Percentiles rank a stretch among this genome's conserved stretches.
phyloP scores from a whole-genome alignment of 2,888 invertebrate species.

The Eupithecia abbreviata region DNA sequence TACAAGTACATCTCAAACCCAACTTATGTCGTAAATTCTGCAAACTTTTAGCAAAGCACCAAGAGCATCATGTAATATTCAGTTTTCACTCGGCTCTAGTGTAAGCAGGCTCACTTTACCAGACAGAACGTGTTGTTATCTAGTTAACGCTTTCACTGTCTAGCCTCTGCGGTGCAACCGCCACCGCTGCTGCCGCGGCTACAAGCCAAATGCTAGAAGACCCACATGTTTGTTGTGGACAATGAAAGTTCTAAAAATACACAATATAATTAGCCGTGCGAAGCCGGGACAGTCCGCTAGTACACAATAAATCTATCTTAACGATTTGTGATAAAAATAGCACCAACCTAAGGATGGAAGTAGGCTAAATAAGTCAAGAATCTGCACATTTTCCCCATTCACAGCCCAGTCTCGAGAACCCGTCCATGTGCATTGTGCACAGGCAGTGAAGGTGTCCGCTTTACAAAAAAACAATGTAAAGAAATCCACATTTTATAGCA shows the following conservation, averaged over 20 bases:
- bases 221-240: background rate
- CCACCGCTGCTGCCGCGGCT: background rate
- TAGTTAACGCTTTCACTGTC: no score
- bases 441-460: no score
- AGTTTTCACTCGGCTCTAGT: background rate
- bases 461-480: no score
- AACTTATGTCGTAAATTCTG: background rate
- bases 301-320: no score
- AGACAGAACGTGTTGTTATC: background rate
- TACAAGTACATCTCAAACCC: background rate
- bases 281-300: no score
- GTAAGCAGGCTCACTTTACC: background rate
- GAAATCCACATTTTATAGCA: no score
- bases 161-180: no score
- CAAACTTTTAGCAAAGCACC: background rate
- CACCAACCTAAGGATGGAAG: background rate
- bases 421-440: no score
- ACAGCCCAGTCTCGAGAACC: background rate
- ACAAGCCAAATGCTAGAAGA: background rate
- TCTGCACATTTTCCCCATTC: no score
- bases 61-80: constrained; percentile 2
- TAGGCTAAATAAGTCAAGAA: background rate
- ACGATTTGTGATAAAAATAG: no score
- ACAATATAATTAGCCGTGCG: no score
- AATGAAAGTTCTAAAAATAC: background rate